Evolutionary conservation across 2,888 invertebrate species (phyloP), one percentile per base, ranked within the genome.

Genomic region (Drosophila quasianomalipes): DNA sequence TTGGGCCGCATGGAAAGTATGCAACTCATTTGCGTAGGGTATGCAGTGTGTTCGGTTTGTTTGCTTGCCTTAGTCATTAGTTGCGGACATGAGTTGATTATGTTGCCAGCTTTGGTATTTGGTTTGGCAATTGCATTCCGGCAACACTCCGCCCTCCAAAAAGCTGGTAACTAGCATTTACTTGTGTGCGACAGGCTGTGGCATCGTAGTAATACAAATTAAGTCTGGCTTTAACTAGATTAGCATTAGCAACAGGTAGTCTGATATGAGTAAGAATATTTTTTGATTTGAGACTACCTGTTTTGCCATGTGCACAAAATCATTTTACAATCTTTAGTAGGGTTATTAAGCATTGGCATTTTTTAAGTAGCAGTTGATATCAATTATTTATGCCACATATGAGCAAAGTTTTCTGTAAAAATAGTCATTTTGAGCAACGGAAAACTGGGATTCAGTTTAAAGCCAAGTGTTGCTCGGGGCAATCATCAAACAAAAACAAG

Each of bases 41-140:
- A 19, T 39, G 72, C 28, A 22, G 9, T 37, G 51, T 44, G 54
- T 37, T 73, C 26, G 47, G 41, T n/a, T 53, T 47, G 49, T 10
- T 66, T 66, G 67, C 61, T 74, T 66, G 67, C 49, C 53, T 58
- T 54, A 49, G 74, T 67, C 68, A 74, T 74, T 74, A 74, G 68
- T 68, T 74, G 72, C 39, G 47, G 31, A 66, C 39, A 66, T 66
- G 51, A 68, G 63, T 68, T 74, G 68, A 74, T 74, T 74, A 74
- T 74, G 59, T 68, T 41, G 35, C 35, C 35, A 14, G 49, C 67
- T 41, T 68, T 55, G 37, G 19, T 57, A 72, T 72, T 71, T 52
- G 71, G 71, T 51, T 44, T 37, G 55, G 33, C 33, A 61, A 70
- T 53, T 60, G 31, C 44, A 70, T 53, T 53, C 4, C 10, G 16